These are phyloP conservation scores for Parnassius mnemosyne DNA, from an alignment of 2,888 invertebrate genomes.

Conservation along the genomic window DNA sequence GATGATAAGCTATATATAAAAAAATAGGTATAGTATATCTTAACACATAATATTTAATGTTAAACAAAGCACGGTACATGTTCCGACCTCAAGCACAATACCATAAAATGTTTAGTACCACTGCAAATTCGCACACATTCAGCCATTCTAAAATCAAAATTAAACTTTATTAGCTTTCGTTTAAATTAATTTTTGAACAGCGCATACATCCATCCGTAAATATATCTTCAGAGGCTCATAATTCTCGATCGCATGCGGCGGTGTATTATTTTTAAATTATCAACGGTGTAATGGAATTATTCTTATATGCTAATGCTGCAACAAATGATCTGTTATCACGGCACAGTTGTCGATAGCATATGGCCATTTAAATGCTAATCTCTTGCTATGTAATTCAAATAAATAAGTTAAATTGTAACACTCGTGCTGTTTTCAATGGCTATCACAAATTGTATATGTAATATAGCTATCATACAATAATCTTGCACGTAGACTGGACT, in stretches of 20 bases:
- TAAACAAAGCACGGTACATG: constrained; percentile 27
- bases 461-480: too few species aligned
- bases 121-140: constrained; percentile 40
- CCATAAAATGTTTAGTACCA: constrained; percentile 56
- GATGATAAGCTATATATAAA: too few species aligned
- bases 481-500: too few species aligned
- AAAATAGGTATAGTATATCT: not conserved
- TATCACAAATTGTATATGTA: too few species aligned
- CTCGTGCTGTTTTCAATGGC: too few species aligned
- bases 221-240: constrained; percentile 68
- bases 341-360: constrained; percentile 35
- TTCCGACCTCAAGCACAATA: constrained; percentile 39
- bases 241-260: constrained; percentile 68
- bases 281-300: constrained; percentile 76
- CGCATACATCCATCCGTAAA: constrained; percentile 29
- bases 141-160: constrained; percentile 23
- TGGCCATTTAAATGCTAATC: constrained; percentile 31
- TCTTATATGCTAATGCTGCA: constrained; percentile 69
- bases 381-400: constrained; percentile 12
- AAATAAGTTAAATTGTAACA: too few species aligned
- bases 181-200: constrained; percentile 1
- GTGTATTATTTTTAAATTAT: constrained; percentile 77
- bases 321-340: constrained; percentile 66
- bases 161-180: constrained; percentile 29
- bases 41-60: constrained; percentile 25